Evolutionary conservation across 2,113 vertebrate species (phyloP), one percentile per base, ranked within the genome.

Genomic region (Limanda limanda): DNA sequence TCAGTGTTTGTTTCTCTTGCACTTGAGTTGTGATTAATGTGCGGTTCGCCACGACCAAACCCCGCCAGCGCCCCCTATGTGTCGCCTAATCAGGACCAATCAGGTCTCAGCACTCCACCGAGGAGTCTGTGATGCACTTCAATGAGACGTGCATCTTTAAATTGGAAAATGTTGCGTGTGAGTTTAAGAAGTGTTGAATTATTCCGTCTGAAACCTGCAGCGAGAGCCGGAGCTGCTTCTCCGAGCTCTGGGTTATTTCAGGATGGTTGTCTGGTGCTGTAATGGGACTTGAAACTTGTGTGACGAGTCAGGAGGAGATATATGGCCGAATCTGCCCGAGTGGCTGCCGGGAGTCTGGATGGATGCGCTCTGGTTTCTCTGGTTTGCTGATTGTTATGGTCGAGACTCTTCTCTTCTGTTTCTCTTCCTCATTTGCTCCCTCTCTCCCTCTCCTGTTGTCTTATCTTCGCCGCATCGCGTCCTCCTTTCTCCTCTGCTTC

Each of bases 251-350:
- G 83, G 74, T 78, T 69, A 80, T 85, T 87, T 86, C 75, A 75
- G 80, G 81, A 80, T 76, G 78, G 45, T 76, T 76, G 83, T 88
- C 76, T 72, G 64, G 73, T 78, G 69, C 63, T 66, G 20, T 85
- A 77, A 84, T 83, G 85, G 76, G 85, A 68, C 87, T 82, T 86
- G 86, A 86, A 79, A 60, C 74, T 84, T 56, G 74, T 74, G 81
- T 78, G 82, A 83, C 78, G 81, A 17, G 72, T 86, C 75, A 52
- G 73, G 55, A 62, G 73, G 52, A 48, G 45, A 48, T 48, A 48
- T 42, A 42, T 42, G 40, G 40, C 40, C 13, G 40, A 42, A 13
- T 42, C 2, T 42, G 40, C 40, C 37, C 1, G 37, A 40, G 37
- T 40, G 37, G 37, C 76, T 35, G 65, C 65, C 67, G 84, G 87